Evolutionary conservation across 1,140 invertebrate species (phyloP).

Genomic region (Stegodyphus dumicola): DNA sequence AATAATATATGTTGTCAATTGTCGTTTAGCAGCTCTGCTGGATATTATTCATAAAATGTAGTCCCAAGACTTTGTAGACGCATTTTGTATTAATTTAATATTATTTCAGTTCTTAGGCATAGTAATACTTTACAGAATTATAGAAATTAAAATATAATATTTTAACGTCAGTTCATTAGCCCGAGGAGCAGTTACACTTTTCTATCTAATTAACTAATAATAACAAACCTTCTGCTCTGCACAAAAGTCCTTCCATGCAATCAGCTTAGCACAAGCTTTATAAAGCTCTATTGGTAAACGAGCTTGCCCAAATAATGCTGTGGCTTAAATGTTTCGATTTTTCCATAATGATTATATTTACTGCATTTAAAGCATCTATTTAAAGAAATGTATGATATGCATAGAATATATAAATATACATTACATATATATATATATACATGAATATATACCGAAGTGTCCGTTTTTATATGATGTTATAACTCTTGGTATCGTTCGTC

Average conservation of each 20-base stretch:
- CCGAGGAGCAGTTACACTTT: too few species aligned
- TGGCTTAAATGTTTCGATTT: slow-evolving; percentile 42
- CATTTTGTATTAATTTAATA: too few species aligned
- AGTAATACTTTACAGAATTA: too few species aligned
- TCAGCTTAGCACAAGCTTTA: slow-evolving; percentile 35
- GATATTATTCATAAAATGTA: too few species aligned
- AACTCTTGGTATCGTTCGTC: too few species aligned
- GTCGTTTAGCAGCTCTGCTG: too few species aligned
- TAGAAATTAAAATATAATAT: too few species aligned
- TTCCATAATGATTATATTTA: slow-evolving; percentile 12
- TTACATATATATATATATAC: slow-evolving; percentile 17
- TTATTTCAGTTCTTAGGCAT: too few species aligned
- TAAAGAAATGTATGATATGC: slow-evolving; percentile 31
- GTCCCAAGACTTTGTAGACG: too few species aligned
- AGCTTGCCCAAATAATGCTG: slow-evolving; percentile 40
- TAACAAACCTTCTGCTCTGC: slow-evolving; percentile 25
- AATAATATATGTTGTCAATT: too few species aligned
- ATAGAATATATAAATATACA: background rate
- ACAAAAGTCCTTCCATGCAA: slow-evolving; percentile 50
- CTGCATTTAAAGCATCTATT: slow-evolving; percentile 24
- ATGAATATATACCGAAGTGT: slow-evolving; percentile 17
- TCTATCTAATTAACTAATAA: too few species aligned
- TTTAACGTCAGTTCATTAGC: too few species aligned
- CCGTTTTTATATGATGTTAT: background rate
- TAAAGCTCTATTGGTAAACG: slow-evolving; percentile 5